Conservation (phyloP, 2,888 invertebrate species). For the Zele albiditarsus region DNA sequence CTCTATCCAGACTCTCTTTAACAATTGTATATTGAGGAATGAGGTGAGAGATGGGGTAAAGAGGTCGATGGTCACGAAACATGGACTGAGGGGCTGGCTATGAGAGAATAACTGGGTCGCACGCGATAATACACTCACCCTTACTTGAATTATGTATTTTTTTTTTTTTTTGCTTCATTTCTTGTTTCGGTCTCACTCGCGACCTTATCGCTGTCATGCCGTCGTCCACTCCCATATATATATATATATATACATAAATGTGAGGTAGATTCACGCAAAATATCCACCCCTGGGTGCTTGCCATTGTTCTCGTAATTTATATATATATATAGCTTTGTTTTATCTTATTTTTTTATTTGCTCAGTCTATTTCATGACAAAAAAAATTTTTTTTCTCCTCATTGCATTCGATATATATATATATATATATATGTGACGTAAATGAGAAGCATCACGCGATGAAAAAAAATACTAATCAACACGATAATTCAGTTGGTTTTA, state of each 20-base stretch:
- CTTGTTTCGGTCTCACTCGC: conserved; percentile 41
- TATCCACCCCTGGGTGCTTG: conserved; percentile 20
- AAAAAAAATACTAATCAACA: conserved; percentile 25
- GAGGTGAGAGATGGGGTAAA: background rate
- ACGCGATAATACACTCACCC: conserved; percentile 46
- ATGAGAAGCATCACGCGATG: background rate
- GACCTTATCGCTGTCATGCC: conserved; percentile 53
- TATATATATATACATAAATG: background rate
- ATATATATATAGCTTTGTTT: background rate
- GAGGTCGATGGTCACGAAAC: conserved; percentile 9
- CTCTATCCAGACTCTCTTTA: background rate
- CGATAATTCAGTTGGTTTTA: conserved; percentile 28
- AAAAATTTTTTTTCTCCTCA: conserved; percentile 5
- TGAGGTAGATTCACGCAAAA: conserved; percentile 40
- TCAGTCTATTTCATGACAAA: conserved; percentile 10
- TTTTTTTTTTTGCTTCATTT: conserved; percentile 29
- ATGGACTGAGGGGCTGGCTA: background rate
- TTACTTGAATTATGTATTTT: background rate
- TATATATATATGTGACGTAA: conserved; percentile 4
- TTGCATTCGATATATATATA: background rate
- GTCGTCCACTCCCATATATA: conserved; percentile 35
- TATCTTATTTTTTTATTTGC: background rate
- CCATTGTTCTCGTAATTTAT: conserved; percentile 16
- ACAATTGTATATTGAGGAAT: background rate
- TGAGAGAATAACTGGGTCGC: conserved; percentile 50